These are phyloP conservation scores for Hippasteria phrygiana DNA, from an alignment of 53 echinoderm and acorn worm species.

Conservation along the genomic window DNA sequence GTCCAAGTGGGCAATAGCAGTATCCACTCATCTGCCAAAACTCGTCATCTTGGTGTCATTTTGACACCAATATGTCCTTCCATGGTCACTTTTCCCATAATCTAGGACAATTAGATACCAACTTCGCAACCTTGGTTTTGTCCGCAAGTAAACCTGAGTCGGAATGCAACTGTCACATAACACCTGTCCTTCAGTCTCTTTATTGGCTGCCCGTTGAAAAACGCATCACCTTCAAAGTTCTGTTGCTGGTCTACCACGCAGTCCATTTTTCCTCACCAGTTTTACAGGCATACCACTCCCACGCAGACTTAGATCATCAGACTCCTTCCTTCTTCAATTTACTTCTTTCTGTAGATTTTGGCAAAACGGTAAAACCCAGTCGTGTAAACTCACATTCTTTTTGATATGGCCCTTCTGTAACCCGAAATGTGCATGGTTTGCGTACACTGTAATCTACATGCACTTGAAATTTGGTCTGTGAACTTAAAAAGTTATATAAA, in stretches of 20 bases:
- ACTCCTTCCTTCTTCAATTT: not conserved
- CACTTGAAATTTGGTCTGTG: too few relatives aligned
- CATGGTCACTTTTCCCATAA: slow-evolving; percentile 26
- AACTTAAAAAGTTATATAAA: too few relatives aligned
- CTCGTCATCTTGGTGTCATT: slow-evolving; percentile 49
- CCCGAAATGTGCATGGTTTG: too few relatives aligned
- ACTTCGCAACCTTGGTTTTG: slow-evolving; percentile 47
- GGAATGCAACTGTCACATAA: slow-evolving; percentile 36
- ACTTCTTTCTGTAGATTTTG: too few relatives aligned
- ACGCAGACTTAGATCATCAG: not conserved
- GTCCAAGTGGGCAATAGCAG: not conserved
- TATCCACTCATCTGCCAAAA: slow-evolving; percentile 26
- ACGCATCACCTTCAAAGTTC: slow-evolving; percentile 27
- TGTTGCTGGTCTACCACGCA: slow-evolving; percentile 30
- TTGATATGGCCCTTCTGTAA: too few relatives aligned
- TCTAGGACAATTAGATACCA: slow-evolving; percentile 53
- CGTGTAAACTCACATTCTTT: too few relatives aligned
- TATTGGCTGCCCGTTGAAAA: not conserved
- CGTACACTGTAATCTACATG: too few relatives aligned
- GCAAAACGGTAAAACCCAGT: too few relatives aligned
- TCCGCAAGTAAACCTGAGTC: slow-evolving; percentile 49
- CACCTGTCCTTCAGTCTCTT: slow-evolving; percentile 12
- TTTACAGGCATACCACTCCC: slow-evolving; percentile 5
- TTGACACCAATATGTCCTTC: slow-evolving; percentile 53
- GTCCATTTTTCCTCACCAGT: not conserved